Evolutionary conservation across 2,888 invertebrate genomes (phyloP).

Genomic region (Drepana falcataria): DNA sequence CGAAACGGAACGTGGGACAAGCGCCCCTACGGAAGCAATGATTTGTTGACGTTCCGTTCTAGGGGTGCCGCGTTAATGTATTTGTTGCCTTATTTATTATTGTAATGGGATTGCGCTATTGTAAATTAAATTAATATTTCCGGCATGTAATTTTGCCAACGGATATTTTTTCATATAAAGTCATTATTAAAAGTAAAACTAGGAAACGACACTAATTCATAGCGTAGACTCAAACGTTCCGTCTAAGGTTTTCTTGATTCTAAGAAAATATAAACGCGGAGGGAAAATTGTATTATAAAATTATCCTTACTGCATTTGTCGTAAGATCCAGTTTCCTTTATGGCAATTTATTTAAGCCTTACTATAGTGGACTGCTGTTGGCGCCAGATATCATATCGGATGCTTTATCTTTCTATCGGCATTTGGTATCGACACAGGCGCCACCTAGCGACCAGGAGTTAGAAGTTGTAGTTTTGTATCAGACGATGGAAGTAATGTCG

Average conservation of each 20-base stretch:
- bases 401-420: conserved; percentile 22
- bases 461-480: neutral
- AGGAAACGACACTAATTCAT: too few relatives aligned
- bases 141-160: too few relatives aligned
- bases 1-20: conserved; percentile 19
- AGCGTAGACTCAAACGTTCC: too few relatives aligned
- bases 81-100: neutral
- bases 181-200: too few relatives aligned
- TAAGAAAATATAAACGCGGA: too few relatives aligned
- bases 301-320: too few relatives aligned
- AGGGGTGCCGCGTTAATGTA: conserved; percentile 10
- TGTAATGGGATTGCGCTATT: neutral
- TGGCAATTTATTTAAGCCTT: neutral
- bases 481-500: neutral
- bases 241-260: too few relatives aligned
- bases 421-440: conserved; percentile 25
- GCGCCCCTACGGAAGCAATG: conserved; percentile 49
- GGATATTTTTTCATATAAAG: too few relatives aligned
- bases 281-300: too few relatives aligned
- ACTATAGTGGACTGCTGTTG: neutral
- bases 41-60: conserved; percentile 21
- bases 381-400: neutral
- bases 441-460: conserved; percentile 22
- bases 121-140: neutral
- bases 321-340: too few relatives aligned